phyloP scores from a whole-genome alignment of 2,113 vertebrate species.

The Gobiocypris rarus region DNA sequence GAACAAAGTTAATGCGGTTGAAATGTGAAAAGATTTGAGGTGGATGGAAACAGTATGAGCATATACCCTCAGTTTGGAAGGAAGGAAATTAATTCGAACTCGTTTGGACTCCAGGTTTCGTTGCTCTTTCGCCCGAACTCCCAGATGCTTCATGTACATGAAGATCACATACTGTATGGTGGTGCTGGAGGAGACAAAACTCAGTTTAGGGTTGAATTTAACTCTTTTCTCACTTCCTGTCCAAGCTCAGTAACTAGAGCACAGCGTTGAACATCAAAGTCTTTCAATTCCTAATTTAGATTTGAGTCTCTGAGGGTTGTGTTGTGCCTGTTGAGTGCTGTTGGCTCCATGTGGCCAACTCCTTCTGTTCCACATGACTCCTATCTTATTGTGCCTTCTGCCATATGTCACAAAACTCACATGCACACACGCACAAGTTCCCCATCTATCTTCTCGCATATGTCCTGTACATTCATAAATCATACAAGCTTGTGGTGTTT shows the following conservation, averaged over 20 bases:
- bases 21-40: slow-evolving; percentile 24
- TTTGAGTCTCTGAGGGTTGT: neutral
- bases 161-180: slow-evolving; percentile 91
- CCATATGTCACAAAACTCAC: slow-evolving; percentile 67
- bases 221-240: neutral
- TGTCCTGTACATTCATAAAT: slow-evolving; percentile 58
- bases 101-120: slow-evolving; percentile 91
- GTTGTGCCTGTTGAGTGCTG: slow-evolving; percentile 11
- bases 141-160: slow-evolving; percentile 95
- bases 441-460: slow-evolving; percentile 36
- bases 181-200: slow-evolving; percentile 71
- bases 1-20: neutral
- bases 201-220: neutral
- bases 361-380: slow-evolving; percentile 45
- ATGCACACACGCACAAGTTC: slow-evolving; percentile 5
- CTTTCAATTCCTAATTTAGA: slow-evolving; percentile 19
- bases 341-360: slow-evolving; percentile 27
- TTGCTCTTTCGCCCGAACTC: slow-evolving; percentile 91
- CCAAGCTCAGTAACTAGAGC: neutral
- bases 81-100: slow-evolving; percentile 87
- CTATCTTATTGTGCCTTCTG: slow-evolving; percentile 57
- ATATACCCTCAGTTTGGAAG: slow-evolving; percentile 89
- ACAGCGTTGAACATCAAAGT: neutral
- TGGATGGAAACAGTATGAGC: neutral
- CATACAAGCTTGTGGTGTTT: slow-evolving; percentile 60